These are phyloP conservation scores for Proisotoma minuta DNA, from an alignment of 2,888 invertebrate genomes.

Conservation along the genomic window DNA sequence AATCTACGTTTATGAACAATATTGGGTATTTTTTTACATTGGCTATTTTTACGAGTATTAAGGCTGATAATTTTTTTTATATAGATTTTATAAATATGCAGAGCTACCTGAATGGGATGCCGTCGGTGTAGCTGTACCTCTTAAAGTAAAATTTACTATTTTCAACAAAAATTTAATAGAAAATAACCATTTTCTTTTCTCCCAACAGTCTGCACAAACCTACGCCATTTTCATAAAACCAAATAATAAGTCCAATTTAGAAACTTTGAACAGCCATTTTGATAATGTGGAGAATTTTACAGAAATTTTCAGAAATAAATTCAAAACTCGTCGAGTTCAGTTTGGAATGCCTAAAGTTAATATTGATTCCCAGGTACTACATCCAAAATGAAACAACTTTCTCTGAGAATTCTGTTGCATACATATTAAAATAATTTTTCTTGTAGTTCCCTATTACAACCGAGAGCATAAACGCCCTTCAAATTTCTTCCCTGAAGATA, in stretches of 20 bases:
- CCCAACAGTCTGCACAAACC: slow-evolving; percentile 22
- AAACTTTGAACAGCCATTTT: slow-evolving; percentile 15
- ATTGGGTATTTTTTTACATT: too few relatives aligned
- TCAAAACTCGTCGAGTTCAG: slow-evolving; percentile 35
- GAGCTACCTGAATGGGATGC: slow-evolving; percentile 33
- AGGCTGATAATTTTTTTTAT: too few relatives aligned
- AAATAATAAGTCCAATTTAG: slow-evolving; percentile 16
- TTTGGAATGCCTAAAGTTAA: slow-evolving; percentile 39
- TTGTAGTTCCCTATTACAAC: slow-evolving; percentile 37
- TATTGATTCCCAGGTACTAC: slow-evolving; percentile 42
- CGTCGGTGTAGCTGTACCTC: slow-evolving; percentile 34
- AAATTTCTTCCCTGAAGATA: slow-evolving; percentile 36
- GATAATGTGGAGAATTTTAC: slow-evolving; percentile 25
- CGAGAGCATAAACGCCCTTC: slow-evolving; percentile 32
- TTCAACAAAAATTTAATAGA: too few relatives aligned
- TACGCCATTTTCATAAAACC: slow-evolving; percentile 34
- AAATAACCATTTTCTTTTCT: too few relatives aligned
- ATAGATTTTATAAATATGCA: slow-evolving; percentile 42
- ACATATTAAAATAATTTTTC: slow-evolving; percentile 8
- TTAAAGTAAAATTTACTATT: too few relatives aligned
- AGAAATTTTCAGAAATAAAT: slow-evolving; percentile 18
- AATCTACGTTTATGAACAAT: slow-evolving; percentile 41
- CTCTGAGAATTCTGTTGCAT: neutral
- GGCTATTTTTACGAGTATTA: too few relatives aligned
- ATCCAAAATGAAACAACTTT: neutral